Evolutionary conservation across 2,797 vertebrate genomes (phyloP), one percentile per base, ranked within the genome.

Genomic region (Hydrocynus forskahlii): DNA sequence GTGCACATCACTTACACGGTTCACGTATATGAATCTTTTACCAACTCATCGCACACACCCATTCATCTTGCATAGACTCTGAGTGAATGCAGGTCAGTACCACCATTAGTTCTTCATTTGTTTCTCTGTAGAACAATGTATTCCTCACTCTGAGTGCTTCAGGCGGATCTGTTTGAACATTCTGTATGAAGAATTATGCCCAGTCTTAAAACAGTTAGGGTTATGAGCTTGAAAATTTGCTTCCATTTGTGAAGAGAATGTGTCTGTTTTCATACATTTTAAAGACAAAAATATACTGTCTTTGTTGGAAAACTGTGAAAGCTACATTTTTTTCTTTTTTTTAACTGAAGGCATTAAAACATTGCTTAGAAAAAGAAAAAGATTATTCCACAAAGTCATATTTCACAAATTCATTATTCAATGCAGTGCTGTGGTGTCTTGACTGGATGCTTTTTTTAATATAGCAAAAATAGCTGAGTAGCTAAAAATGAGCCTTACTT

Each of bases 11-110:
- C 48, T 50, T 50, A 10, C 48, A 50, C 48, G 1, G 48, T 50
- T 50, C 48, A 50, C 10, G 48, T 12, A 13, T 50, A 50, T 50
- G 13, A 6, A 50, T 50, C 9, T 50, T 13, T 13, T 50, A 50
- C 7, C 48, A 50, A 50, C 43, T 45, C 43, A 50, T 13, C 48
- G 13, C 8, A 50, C 1, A 38, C 8, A 23, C 63, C 64, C 63
- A 1, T 76, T 66, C 29, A 76, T 76, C 45, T 55, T 29, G 54
- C 4, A 66, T 55, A 77, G 29, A 14, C 45, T 77, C 19, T 16
- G 35, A 66, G 29, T 16, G 48, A 76, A 40, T 12, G 40, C 54
- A 78, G 21, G 52, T 45, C 50, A 60, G 38, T 60, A 69, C 29
- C 16, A 59, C 16, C 40, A 38, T 68, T 68, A 29, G 38, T 40